Conservation (phyloP, 2,888 invertebrate species). For the Ametastegia equiseti region DNA sequence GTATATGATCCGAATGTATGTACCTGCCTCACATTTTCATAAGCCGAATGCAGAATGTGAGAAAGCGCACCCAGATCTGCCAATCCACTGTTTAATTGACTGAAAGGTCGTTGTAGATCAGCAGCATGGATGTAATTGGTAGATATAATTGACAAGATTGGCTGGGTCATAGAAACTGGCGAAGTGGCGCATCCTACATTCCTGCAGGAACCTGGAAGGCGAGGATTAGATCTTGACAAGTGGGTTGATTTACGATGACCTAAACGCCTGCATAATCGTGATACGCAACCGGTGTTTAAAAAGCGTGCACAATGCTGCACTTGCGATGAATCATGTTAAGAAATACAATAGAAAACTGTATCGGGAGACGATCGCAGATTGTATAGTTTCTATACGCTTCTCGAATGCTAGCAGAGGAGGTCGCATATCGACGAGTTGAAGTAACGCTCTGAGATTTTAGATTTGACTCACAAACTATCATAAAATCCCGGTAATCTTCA, state of each 20-base stretch:
- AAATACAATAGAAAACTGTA: constrained; percentile 18
- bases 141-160: constrained; percentile 35
- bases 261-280: constrained; percentile 33
- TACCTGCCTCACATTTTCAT: not conserved
- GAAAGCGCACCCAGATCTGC: not conserved
- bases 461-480: not conserved
- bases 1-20: no score
- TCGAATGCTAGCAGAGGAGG: not conserved
- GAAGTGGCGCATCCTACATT: constrained; percentile 20
- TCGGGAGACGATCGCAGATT: constrained; percentile 2
- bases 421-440: not conserved
- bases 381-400: not conserved
- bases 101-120: constrained; percentile 13
- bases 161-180: not conserved
- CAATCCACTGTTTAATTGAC: not conserved
- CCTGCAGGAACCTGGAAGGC: constrained; percentile 22
- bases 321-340: constrained; percentile 3
- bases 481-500: not conserved
- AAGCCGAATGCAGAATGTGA: not conserved
- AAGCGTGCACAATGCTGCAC: constrained; percentile 20
- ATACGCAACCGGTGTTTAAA: constrained; percentile 18
- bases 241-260: constrained; percentile 18
- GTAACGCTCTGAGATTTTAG: not conserved
- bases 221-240: constrained; percentile 26
- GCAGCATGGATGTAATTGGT: constrained; percentile 19